Conservation (phyloP, 2,888 invertebrate genomes). For the Drosophila paramelanica region DNA sequence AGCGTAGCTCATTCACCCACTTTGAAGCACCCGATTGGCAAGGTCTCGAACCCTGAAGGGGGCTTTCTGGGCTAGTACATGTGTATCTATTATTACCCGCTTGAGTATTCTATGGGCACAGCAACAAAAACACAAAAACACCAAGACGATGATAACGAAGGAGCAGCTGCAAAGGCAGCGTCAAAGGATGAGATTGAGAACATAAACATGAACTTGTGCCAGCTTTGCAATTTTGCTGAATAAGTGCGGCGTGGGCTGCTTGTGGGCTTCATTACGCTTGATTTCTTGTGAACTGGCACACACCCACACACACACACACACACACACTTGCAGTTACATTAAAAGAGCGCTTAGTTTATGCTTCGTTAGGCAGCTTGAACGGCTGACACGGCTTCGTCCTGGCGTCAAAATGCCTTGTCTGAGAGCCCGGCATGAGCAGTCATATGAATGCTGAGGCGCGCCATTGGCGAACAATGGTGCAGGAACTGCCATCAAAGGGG, state of each 20-base stretch:
- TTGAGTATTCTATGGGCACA: constrained; percentile 39
- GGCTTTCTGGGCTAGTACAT: constrained; percentile 31
- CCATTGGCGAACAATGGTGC: constrained; percentile 44
- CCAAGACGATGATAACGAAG: background rate
- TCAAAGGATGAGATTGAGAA: constrained; percentile 15
- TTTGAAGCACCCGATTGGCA: constrained; percentile 35
- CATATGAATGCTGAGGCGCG: constrained; percentile 61
- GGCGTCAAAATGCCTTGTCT: constrained; percentile 70
- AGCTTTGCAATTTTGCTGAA: constrained; percentile 53
- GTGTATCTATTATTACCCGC: constrained; percentile 53
- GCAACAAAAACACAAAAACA: constrained; percentile 19
- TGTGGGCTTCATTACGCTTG: constrained; percentile 73
- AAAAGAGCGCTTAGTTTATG: constrained; percentile 65
- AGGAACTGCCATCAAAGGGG: constrained; percentile 5
- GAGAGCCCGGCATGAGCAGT: constrained; percentile 48
- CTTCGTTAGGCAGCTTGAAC: constrained; percentile 61
- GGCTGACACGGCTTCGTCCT: constrained; percentile 42
- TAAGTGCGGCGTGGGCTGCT: constrained; percentile 32
- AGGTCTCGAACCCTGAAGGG: constrained; percentile 35
- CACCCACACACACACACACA: constrained; percentile 16
- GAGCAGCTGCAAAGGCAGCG: background rate
- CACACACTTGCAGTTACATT: constrained; percentile 28
- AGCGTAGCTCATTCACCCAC: constrained; percentile 20
- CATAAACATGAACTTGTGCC: constrained; percentile 52
- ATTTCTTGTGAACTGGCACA: constrained; percentile 61